Evolutionary conservation across 1,140 invertebrate genomes (phyloP).

Genomic region (Drosophila oshimai): DNA sequence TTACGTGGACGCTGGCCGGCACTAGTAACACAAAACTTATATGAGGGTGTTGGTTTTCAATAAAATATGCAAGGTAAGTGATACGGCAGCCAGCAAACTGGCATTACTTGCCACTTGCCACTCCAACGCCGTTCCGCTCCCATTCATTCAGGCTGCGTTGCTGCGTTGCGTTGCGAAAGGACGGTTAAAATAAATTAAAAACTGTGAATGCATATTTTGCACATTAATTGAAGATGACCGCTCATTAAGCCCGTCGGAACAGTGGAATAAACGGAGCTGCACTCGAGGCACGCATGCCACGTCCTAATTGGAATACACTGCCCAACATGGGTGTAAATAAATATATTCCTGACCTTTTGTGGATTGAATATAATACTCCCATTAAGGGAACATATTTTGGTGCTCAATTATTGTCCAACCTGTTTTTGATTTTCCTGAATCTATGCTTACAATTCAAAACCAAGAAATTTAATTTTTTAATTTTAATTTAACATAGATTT

Average conservation of each 20-base stretch:
- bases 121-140: neutral
- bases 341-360: neutral
- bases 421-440: no score
- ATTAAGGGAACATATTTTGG: no score
- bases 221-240: slow-evolving; percentile 61
- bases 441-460: no score
- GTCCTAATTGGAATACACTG: slow-evolving; percentile 47
- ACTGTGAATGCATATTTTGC: slow-evolving; percentile 54
- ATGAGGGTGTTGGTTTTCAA: slow-evolving; percentile 70
- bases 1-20: slow-evolving; percentile 57
- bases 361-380: no score
- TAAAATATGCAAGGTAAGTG: slow-evolving; percentile 74
- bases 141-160: neutral
- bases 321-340: neutral
- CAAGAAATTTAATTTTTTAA: no score
- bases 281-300: slow-evolving; percentile 43
- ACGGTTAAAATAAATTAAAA: slow-evolving; percentile 48
- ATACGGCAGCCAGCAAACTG: slow-evolving; percentile 4
- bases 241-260: slow-evolving; percentile 49
- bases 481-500: no score
- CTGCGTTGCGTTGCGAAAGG: neutral
- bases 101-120: neutral
- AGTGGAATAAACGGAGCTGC: slow-evolving; percentile 47
- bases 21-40: slow-evolving; percentile 68
- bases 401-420: no score